Conservation (phyloP, 2,888 invertebrate genomes). For the Scaptomyza caliginosa region DNA sequence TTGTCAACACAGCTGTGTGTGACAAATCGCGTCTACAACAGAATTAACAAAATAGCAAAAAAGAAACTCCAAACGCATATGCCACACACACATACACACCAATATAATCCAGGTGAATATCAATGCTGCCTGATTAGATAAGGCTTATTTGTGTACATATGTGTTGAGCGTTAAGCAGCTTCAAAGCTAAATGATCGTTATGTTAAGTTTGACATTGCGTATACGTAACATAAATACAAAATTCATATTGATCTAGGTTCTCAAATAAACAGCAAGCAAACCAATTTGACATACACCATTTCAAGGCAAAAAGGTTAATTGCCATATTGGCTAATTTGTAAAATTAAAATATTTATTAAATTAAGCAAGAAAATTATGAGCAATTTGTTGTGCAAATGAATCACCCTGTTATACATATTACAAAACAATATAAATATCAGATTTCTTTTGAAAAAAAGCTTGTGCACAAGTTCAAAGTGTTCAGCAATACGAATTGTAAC, state of each 20-base stretch:
- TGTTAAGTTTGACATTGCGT: constrained; percentile 17
- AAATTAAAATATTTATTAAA: too few relatives aligned
- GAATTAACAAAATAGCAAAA: not conserved
- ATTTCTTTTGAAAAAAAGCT: not conserved
- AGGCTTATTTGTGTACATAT: not conserved
- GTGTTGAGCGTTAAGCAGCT: not conserved
- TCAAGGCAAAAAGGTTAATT: not conserved
- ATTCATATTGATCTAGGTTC: not conserved
- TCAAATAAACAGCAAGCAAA: too few relatives aligned
- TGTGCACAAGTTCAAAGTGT: not conserved
- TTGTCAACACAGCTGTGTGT: constrained; percentile 44
- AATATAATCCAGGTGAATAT: constrained; percentile 37
- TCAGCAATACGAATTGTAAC: not conserved
- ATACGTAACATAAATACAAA: not conserved
- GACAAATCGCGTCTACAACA: not conserved
- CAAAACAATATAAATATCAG: not conserved
- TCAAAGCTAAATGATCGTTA: constrained; percentile 22
- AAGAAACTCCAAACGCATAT: constrained; percentile 37
- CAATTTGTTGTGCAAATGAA: not conserved
- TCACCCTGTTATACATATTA: not conserved
- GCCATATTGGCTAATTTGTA: too few relatives aligned
- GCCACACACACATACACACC: constrained; percentile 16
- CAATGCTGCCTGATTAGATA: constrained; percentile 57
- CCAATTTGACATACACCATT: too few relatives aligned
- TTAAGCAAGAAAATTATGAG: not conserved